Base-by-base conservation (phyloP, 2,113 vertebrate species). In the Acrocephalus kingi region DNA sequence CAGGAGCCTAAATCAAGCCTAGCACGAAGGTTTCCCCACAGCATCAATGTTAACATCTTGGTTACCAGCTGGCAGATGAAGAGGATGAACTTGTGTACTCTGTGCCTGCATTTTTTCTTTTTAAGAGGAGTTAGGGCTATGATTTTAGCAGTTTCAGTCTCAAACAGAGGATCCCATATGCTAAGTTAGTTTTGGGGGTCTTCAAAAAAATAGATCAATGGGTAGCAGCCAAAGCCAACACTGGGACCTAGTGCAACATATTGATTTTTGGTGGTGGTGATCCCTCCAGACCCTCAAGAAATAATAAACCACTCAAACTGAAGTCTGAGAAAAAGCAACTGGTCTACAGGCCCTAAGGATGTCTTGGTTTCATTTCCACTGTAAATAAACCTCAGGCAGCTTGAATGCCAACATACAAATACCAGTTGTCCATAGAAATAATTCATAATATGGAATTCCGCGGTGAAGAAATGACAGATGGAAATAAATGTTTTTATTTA, bases 301-400 rank as follows among this genome's bases (percentile, higher is more conserved):
- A 97, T 90, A 97, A 97, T 96, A 97, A 97, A 93, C 81, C 72
- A 84, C 83, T 97, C 87, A 95, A 80, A 97, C 87, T 91, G 86
- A 95, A 97, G 84, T 86, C 93, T 96, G 86, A 97, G 94, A 64
- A 90, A 90, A 97, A 96, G 88, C 87, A 96, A 95, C 86, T 77
- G 88, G 88, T 94, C 95, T 76, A 66, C 78, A 83, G 84, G 69
- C 88, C 96, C 96, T 89, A 58, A 95, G 96, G 97, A 95, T 72
- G 76, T 96, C 95, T 97, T 95, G 69, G 69, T 96, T 96, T 97
- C 95, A 96, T 96, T 97, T 97, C 95, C 97, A 97, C 95, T 97
- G 95, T 93, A 97, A 97, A 97, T 96, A 97, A 96, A 96, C 97
- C 95, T 71, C 96, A 93, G 97, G 96, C 97, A 95, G 81, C 86